These are phyloP conservation scores for Microplitis mediator DNA, from an alignment of 1,140 invertebrate genomes.

Conservation along the genomic window DNA sequence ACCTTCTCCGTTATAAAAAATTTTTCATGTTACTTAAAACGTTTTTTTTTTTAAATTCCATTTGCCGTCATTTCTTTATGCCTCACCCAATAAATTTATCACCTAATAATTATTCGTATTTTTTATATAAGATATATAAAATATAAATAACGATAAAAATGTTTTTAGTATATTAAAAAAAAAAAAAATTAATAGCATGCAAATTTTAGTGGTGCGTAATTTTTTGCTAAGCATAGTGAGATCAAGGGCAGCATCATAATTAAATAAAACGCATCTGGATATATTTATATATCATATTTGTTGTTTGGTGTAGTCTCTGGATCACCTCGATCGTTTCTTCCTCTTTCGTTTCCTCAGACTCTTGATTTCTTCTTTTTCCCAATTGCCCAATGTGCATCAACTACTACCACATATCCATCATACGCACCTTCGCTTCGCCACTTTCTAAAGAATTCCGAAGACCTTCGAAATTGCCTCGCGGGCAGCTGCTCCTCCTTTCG, in stretches of 20 bases:
- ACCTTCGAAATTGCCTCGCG: constrained; percentile 38
- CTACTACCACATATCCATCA: constrained; percentile 16
- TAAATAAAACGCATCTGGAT: constrained; percentile 6
- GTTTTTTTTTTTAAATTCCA: background rate
- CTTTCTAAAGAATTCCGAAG: constrained; percentile 43
- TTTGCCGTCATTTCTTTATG: background rate
- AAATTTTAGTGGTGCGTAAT: background rate
- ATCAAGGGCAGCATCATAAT: constrained; percentile 34
- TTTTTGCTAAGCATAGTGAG: constrained; percentile 4
- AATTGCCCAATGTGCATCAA: constrained; percentile 22
- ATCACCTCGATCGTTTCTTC: constrained; percentile 23
- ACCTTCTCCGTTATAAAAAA: constrained; percentile 1
- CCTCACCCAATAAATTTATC: constrained; percentile 4
- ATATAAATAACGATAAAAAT: background rate
- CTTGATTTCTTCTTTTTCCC: constrained; percentile 19
- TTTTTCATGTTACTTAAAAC: background rate
- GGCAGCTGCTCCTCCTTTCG: constrained; percentile 25
- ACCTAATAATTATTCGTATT: background rate
- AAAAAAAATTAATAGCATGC: background rate
- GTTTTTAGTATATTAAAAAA: background rate
- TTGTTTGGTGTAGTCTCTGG: constrained; percentile 6
- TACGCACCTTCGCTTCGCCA: constrained; percentile 22
- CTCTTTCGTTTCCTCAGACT: background rate
- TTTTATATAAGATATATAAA: background rate
- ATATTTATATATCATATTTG: too few species aligned